Percentiles rank a stretch among this genome's conserved stretches.
phyloP scores from a whole-genome alignment of 37 sponge, comb jelly and placozoan species.

The Petrosia ficiformis region DNA sequence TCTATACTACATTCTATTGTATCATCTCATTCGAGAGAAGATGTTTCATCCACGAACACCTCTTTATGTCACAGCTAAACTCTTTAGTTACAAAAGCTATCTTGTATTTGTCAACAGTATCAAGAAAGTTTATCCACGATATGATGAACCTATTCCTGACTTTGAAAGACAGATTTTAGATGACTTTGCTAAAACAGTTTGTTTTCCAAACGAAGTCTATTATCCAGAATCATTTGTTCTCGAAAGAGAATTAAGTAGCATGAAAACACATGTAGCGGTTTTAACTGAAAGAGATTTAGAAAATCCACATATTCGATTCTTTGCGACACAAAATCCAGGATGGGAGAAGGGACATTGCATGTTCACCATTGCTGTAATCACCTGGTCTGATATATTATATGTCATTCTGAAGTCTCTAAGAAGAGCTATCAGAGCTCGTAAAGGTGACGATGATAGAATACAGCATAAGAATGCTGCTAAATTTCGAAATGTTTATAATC shows the following conservation, averaged over 20 bases:
- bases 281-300: constrained; percentile 18
- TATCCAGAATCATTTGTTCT: constrained; percentile 51
- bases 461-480: not conserved
- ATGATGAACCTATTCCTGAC: constrained; percentile 46
- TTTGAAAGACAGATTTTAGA: constrained; percentile 46
- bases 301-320: constrained; percentile 76
- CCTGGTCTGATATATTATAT: not conserved
- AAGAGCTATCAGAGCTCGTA: not conserved
- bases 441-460: not conserved
- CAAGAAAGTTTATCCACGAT: constrained; percentile 25
- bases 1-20: constrained; percentile 41
- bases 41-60: constrained; percentile 59
- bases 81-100: constrained; percentile 86
- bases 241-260: constrained; percentile 12
- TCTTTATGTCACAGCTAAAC: constrained; percentile 53
- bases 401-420: not conserved
- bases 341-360: constrained; percentile 52
- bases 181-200: constrained; percentile 36
- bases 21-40: constrained; percentile 40
- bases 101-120: constrained; percentile 1
- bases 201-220: constrained; percentile 22
- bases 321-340: constrained; percentile 52
- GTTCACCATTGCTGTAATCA: not conserved
- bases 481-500: not conserved
- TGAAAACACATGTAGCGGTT: constrained; percentile 43